Percentiles rank a stretch among this genome's conserved stretches.
These are phyloP conservation scores for Ailuropoda melanoleuca DNA, from an alignment of 2,113 vertebrate species.

Conservation along the genomic window DNA sequence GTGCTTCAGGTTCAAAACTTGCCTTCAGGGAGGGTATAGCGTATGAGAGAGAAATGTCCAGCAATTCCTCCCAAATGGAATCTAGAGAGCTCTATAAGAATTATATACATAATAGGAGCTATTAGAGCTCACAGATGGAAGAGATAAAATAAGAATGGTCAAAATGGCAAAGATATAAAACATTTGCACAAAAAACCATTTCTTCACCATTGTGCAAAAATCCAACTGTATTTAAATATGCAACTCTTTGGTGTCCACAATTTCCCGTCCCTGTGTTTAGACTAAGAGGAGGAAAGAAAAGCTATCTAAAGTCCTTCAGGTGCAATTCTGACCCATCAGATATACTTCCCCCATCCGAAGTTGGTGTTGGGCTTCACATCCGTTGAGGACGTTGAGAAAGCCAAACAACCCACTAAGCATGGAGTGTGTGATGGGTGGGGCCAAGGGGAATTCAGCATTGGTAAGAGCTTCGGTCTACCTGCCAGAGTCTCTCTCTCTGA, in stretches of 20 bases:
- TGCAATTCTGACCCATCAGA: neutral
- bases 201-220: constrained; percentile 21
- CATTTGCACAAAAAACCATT: neutral
- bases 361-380: neutral
- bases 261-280: neutral
- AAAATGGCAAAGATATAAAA: constrained; percentile 34
- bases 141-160: constrained; percentile 1
- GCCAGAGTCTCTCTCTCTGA: neutral
- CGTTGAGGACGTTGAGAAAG: neutral
- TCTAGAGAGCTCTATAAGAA: neutral
- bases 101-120: neutral
- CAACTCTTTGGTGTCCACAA: neutral
- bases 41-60: too few species aligned
- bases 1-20: neutral
- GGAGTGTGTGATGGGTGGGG: neutral
- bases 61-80: neutral
- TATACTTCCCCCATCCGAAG: neutral
- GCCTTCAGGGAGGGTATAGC: neutral
- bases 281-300: neutral
- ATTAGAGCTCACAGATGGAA: neutral
- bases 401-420: neutral
- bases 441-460: too few species aligned
- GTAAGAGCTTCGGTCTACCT: neutral
- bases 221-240: constrained; percentile 34
- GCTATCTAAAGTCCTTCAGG: neutral